Conservation (phyloP, 2,888 invertebrate species). For the Agrenia bidenticulata region DNA sequence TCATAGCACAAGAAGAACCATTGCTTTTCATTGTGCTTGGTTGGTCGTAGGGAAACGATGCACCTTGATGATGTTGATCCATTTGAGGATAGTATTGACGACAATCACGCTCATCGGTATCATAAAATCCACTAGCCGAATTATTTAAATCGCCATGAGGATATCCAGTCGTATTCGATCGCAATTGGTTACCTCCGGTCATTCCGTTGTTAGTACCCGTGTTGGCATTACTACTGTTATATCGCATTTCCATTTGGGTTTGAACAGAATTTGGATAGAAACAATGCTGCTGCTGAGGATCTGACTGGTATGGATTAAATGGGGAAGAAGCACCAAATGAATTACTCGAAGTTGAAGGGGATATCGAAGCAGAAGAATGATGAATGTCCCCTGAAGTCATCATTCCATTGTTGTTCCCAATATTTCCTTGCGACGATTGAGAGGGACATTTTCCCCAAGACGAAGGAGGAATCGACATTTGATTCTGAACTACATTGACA, state of each 20-base stretch:
- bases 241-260: constrained; percentile 27
- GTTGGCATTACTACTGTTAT: background rate
- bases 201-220: background rate
- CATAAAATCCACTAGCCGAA: background rate
- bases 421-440: constrained; percentile 16
- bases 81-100: constrained; percentile 8
- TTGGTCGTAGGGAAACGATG: background rate
- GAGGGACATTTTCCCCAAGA: constrained; percentile 45
- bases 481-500: constrained; percentile 26
- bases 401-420: constrained; percentile 31
- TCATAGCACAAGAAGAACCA: constrained; percentile 13
- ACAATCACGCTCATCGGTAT: constrained; percentile 4
- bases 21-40: background rate
- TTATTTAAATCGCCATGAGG: background rate
- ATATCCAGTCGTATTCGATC: background rate
- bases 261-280: constrained; percentile 33
- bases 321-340: constrained; percentile 42
- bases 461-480: constrained; percentile 40
- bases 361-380: constrained; percentile 32
- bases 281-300: constrained; percentile 30
- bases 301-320: constrained; percentile 33
- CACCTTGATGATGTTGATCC: constrained; percentile 1
- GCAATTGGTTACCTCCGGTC: background rate
- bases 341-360: constrained; percentile 17
- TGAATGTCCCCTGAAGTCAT: constrained; percentile 34